Percentiles rank a stretch among this genome's conserved stretches.
phyloP scores from a whole-genome alignment of 1,140 invertebrate genomes.

The Drosophila burlai region DNA sequence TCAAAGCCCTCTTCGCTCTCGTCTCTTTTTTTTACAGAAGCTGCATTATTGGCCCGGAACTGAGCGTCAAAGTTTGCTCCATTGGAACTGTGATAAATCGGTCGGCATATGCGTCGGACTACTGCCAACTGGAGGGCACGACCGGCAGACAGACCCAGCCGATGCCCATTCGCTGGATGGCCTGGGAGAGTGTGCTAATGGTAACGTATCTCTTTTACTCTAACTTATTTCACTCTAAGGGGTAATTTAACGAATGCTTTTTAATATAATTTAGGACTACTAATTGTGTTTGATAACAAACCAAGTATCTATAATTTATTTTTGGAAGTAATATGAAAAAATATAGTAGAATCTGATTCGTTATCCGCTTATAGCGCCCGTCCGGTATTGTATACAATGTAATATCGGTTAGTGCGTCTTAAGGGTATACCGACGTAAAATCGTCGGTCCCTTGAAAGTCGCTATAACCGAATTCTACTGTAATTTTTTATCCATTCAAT shows the following conservation, averaged over 20 bases:
- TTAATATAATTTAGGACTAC: not conserved
- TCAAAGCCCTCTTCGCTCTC: conserved; percentile 30
- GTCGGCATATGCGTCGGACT: conserved; percentile 89
- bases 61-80: conserved; percentile 93
- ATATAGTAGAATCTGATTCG: no score
- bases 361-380: no score
- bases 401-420: no score
- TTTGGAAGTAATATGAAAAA: not conserved
- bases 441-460: no score
- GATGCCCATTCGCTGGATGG: conserved; percentile 92
- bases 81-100: conserved; percentile 89
- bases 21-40: conserved; percentile 88
- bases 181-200: conserved; percentile 93
- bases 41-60: conserved; percentile 92
- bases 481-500: no score
- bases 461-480: no score
- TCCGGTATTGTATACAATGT: no score
- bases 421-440: no score
- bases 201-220: conserved; percentile 86
- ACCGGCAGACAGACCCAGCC: conserved; percentile 85
- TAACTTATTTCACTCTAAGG: not conserved
- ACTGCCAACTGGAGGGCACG: conserved; percentile 89
- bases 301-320: not conserved
- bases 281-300: not conserved
- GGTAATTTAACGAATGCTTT: not conserved